Evolutionary conservation across 2,797 vertebrate species (phyloP), one percentile per base, ranked within the genome.

Genomic region (Sebastes baramenuke): DNA sequence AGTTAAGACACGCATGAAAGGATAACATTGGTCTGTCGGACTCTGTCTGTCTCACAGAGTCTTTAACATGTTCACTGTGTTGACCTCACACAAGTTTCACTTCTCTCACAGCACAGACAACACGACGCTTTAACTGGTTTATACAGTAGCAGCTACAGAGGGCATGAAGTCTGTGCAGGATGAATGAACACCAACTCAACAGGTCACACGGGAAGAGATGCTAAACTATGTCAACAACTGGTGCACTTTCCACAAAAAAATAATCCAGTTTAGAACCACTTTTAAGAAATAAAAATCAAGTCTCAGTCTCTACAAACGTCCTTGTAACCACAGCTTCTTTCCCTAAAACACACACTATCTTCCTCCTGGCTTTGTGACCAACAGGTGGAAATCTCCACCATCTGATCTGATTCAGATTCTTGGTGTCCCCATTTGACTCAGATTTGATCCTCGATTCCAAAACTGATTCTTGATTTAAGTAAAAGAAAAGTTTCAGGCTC

Each of bases 1-100:
- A 75, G 85, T 88, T 84, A 75, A 76, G 81, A 84, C 87, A 81
- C 22, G 81, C 87, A 76, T 86, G 87, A 64, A n/a, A 46, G 77
- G 76, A 12, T 9, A 61, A 59, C 83, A 67, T 1, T 5, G 10
- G 20, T 13, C 67, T 32, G 22, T 14, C 18, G 46, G 46, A 49
- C 46, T 49, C 46, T 49, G 46, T 49, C 46, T 49, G 46, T n/a
- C 20, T 42, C 55, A 25, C 52, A n/a, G 25, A 52, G 42, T 24
- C 77, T 54, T 34, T 18, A 11, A 18, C 66, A 1, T 34, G 49
- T 70, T 46, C 52, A 4, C 6, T 3, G 67, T 9, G 18, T 13
- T 8, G 67, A 75, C 79, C 72, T 52, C 67, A 27, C 25, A 7
- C 46, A 20, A 5, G 34, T 64, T 30, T 49, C 32, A 14, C 34